Percentiles rank a stretch among this genome's conserved stretches.
Conservation (phyloP, 2,797 vertebrate species). For the Sparidentex hasta region DNA sequence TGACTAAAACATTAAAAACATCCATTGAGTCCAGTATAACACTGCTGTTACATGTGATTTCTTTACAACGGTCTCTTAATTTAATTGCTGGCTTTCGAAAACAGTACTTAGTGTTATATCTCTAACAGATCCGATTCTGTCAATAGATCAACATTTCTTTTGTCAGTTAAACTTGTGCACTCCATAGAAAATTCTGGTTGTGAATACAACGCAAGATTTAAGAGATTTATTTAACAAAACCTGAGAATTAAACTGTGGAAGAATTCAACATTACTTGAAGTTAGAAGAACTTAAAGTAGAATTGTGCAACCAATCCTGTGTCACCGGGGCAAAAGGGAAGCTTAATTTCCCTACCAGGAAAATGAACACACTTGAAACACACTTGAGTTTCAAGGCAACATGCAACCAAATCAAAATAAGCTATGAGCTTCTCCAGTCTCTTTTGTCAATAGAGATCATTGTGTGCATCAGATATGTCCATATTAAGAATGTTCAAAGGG, state of each 20-base stretch:
- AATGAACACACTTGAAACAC: slow-evolving; percentile 2
- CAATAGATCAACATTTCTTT: slow-evolving; percentile 4
- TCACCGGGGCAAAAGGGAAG: background rate
- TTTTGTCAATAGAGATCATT: background rate
- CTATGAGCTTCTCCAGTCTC: background rate
- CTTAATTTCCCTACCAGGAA: background rate
- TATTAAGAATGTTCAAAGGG: slow-evolving; percentile 6
- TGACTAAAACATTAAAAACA: slow-evolving; percentile 20
- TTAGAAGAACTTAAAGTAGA: background rate
- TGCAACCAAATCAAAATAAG: slow-evolving; percentile 37
- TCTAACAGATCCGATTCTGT: background rate
- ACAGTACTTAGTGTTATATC: background rate
- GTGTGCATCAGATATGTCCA: background rate
- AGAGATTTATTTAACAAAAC: slow-evolving; percentile 19
- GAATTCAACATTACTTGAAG: slow-evolving; percentile 6
- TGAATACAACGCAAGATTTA: background rate
- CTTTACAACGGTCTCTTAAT: background rate
- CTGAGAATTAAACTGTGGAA: slow-evolving; percentile 30
- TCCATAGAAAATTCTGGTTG: background rate
- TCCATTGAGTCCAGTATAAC: background rate
- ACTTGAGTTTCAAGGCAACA: slow-evolving; percentile 30
- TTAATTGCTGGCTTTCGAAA: slow-evolving; percentile 9
- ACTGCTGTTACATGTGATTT: background rate
- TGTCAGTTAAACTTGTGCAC: slow-evolving; percentile 6
- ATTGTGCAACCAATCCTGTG: background rate